Conservation (phyloP, 2,113 vertebrate species). For the Garra rufa region DNA sequence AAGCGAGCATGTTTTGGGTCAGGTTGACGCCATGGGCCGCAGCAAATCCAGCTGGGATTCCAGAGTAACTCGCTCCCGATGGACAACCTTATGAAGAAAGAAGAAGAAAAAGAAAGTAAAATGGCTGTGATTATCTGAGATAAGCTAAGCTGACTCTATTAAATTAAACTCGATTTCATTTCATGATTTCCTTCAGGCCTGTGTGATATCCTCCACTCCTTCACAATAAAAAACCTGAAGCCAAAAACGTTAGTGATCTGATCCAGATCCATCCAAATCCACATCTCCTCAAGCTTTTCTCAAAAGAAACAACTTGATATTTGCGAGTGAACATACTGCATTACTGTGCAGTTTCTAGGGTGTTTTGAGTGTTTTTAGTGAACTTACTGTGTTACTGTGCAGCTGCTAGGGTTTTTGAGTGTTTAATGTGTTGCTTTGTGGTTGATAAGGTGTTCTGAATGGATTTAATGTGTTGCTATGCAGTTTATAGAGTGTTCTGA, state of each 20-base stretch:
- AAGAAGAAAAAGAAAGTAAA: conserved; percentile 11
- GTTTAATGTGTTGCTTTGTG: no score
- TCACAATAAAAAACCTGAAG: neutral
- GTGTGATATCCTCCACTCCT: neutral
- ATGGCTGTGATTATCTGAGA: neutral
- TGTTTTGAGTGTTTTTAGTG: no score
- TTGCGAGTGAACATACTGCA: no score
- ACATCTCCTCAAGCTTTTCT: neutral
- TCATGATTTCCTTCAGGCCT: neutral
- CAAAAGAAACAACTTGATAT: neutral
- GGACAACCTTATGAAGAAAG: conserved; percentile 84
- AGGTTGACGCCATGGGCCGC: conserved; percentile 86
- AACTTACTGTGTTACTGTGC: no score
- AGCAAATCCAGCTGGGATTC: conserved; percentile 92
- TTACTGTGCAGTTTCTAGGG: no score
- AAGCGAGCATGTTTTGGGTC: conserved; percentile 63
- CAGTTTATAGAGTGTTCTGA: no score
- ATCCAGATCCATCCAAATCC: neutral
- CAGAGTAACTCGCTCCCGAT: conserved; percentile 90
- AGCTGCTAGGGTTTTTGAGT: no score
- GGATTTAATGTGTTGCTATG: no score
- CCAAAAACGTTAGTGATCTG: neutral
- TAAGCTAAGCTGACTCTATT: neutral
- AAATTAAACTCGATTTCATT: neutral
- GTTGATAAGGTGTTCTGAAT: no score